Evolutionary conservation across 1,140 invertebrate genomes (phyloP).

Genomic region (Condylostylus longicornis): DNA sequence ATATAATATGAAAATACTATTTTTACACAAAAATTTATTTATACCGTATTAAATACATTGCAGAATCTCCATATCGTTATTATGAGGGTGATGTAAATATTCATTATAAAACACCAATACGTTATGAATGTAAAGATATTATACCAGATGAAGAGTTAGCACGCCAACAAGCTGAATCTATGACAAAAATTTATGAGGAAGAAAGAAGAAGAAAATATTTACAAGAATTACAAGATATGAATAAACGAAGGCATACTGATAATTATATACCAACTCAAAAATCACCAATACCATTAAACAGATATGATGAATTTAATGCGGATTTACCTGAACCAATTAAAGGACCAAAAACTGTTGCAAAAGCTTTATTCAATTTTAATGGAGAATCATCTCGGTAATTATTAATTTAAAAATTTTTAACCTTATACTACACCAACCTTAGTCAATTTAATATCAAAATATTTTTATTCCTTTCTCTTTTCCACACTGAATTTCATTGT

Average conservation of each 20-base stretch:
- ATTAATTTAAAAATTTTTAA: too few relatives aligned
- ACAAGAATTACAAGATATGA: slow-evolving; percentile 77
- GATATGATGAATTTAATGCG: slow-evolving; percentile 75
- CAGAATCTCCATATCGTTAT: slow-evolving; percentile 73
- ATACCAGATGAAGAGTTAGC: slow-evolving; percentile 70
- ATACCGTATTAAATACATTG: too few relatives aligned
- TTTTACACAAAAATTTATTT: too few relatives aligned
- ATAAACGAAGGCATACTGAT: slow-evolving; percentile 75
- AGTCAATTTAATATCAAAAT: too few relatives aligned
- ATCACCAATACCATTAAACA: slow-evolving; percentile 78
- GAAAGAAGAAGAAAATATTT: slow-evolving; percentile 74
- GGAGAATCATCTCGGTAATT: slow-evolving; percentile 56
- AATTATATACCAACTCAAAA: slow-evolving; percentile 87
- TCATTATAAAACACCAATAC: slow-evolving; percentile 74
- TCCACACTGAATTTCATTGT: not conserved
- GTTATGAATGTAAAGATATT: slow-evolving; percentile 66
- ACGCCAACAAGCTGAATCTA: slow-evolving; percentile 70
- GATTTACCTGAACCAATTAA: too few relatives aligned
- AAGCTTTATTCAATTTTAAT: slow-evolving; percentile 80
- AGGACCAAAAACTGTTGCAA: slow-evolving; percentile 53
- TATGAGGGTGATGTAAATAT: slow-evolving; percentile 85
- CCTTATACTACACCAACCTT: too few relatives aligned
- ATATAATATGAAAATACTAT: too few relatives aligned
- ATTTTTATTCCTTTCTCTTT: too few relatives aligned
- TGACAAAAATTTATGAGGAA: slow-evolving; percentile 78